Percentiles rank a stretch among this genome's conserved stretches.
phyloP scores from a whole-genome alignment of 1,140 invertebrate genomes.

The Aporrectodea caliginosa region DNA sequence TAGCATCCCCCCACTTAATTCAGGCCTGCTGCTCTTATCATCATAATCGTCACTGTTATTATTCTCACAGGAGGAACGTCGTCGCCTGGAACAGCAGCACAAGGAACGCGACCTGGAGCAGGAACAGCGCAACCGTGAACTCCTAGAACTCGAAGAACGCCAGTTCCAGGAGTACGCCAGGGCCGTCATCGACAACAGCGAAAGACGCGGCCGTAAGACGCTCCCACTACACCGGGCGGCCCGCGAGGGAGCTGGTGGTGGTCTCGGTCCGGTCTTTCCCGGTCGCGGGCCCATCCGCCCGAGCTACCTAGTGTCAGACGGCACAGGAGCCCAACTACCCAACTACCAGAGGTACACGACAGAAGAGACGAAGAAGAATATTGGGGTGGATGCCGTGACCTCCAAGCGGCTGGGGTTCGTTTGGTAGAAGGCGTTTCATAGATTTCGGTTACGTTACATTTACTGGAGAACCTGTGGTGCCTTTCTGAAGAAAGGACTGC shows the following conservation, averaged over 20 bases:
- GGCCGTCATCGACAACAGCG: conserved; percentile 53
- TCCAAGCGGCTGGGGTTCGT: conserved; percentile 52
- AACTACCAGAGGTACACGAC: conserved; percentile 46
- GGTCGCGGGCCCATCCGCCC: conserved; percentile 52
- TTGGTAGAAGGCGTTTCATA: conserved; percentile 47
- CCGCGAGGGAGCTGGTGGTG: conserved; percentile 46
- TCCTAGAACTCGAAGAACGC: conserved; percentile 48
- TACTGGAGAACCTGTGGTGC: too few species aligned
- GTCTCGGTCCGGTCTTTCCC: conserved; percentile 43
- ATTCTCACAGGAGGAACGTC: conserved; percentile 37
- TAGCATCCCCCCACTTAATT: too few species aligned
- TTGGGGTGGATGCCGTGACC: conserved; percentile 43
- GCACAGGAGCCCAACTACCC: conserved; percentile 48
- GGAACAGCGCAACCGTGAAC: conserved; percentile 45
- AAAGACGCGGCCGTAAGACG: conserved; percentile 50
- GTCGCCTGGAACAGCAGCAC: conserved; percentile 32
- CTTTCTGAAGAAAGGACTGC: too few species aligned
- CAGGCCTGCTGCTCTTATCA: too few species aligned
- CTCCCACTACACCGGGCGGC: conserved; percentile 52
- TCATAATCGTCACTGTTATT: too few species aligned
- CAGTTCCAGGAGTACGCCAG: conserved; percentile 55
- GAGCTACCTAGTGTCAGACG: conserved; percentile 51
- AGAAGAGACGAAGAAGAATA: conserved; percentile 45
- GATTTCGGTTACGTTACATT: too few species aligned
- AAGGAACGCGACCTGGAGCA: conserved; percentile 41